A percentile compares a stretch with the other conserved stretches of the same genome.
Conservation (phyloP, 2,113 vertebrate species). For the Cyprinodon brontotheroides region DNA sequence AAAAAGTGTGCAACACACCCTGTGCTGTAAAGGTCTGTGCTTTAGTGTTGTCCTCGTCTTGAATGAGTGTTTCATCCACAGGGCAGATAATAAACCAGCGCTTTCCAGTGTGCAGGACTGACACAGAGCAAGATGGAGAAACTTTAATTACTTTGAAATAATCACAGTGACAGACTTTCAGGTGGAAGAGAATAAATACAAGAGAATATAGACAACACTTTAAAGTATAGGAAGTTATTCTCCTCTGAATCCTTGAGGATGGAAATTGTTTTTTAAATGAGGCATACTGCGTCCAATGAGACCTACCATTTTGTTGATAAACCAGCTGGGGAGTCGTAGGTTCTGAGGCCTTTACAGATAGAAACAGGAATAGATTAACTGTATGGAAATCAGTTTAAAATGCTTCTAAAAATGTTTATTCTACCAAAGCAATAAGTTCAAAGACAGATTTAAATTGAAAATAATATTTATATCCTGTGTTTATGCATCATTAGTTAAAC, state of each 20-base stretch:
- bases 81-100: conserved; percentile 99
- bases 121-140: conserved; percentile 44
- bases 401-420: conserved; percentile 15
- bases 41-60: conserved; percentile 67
- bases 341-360: conserved; percentile 71
- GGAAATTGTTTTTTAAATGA: not conserved
- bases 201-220: not conserved
- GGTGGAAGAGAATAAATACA: not conserved
- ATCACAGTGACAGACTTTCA: not conserved
- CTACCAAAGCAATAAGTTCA: conserved; percentile 20
- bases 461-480: conserved; percentile 34
- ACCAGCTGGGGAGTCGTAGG: conserved; percentile 81
- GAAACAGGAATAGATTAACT: conserved; percentile 18
- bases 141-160: conserved; percentile 5
- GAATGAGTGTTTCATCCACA: conserved; percentile 87
- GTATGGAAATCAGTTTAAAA: conserved; percentile 11
- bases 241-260: no score
- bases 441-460: conserved; percentile 36
- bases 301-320: conserved; percentile 95
- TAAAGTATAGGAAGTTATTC: not conserved
- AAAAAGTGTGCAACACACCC: conserved; percentile 45
- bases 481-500: conserved; percentile 12
- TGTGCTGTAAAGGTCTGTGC: conserved; percentile 47
- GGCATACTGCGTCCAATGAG: not conserved
- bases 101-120: conserved; percentile 96